phyloP scores from a whole-genome alignment of 2,888 invertebrate species.

The Frankliniella fusca region DNA sequence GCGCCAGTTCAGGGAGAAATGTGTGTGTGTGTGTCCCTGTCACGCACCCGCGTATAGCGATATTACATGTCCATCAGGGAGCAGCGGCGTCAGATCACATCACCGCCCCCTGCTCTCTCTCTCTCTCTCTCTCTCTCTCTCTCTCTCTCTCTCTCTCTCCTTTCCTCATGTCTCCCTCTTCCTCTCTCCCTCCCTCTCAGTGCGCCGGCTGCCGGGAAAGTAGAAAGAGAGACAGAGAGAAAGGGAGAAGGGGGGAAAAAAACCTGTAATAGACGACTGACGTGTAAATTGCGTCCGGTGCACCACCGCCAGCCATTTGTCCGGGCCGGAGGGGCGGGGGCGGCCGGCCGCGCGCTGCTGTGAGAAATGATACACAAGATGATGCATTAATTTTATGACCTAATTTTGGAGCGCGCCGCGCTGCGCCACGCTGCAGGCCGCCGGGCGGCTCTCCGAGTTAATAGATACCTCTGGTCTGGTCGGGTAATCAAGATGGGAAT shows the following conservation, averaged over 20 bases:
- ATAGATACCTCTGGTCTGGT: not conserved
- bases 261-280: not conserved
- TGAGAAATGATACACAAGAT: not conserved
- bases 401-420: not conserved
- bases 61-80: no score
- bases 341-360: not conserved
- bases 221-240: not conserved
- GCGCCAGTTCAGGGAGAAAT: no score
- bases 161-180: not conserved
- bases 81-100: no score
- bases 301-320: not conserved
- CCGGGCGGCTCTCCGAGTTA: not conserved
- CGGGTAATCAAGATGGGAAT: conserved; percentile 6
- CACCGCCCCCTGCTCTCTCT: not conserved
- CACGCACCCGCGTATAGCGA: no score
- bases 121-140: conserved; percentile 1
- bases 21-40: no score
- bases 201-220: not conserved
- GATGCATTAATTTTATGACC: conserved; percentile 20
- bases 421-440: not conserved
- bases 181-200: not conserved
- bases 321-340: no score
- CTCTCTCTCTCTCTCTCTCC: not conserved
- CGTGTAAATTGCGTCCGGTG: not conserved
- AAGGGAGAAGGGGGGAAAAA: no score